Evolutionary conservation across 2,113 vertebrate species (phyloP).

Genomic region (Hypomesus transpacificus): DNA sequence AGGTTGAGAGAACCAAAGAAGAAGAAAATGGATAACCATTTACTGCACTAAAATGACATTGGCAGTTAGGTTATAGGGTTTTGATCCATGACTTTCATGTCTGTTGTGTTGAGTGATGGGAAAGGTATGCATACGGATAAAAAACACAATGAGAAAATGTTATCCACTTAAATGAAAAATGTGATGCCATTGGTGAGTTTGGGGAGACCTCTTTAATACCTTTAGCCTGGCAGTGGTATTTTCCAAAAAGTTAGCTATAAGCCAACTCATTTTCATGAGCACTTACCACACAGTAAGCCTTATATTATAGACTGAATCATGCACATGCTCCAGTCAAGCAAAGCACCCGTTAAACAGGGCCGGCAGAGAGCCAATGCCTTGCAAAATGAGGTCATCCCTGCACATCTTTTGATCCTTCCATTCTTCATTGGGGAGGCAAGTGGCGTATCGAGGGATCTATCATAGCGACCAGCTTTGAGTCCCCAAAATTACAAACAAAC

Average conservation of each 20-base stretch:
- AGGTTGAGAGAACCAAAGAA: no score
- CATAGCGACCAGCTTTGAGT: slow-evolving; percentile 65
- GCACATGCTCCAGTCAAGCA: background rate
- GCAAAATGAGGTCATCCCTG: slow-evolving; percentile 59
- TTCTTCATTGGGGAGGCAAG: slow-evolving; percentile 55
- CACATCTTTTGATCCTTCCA: slow-evolving; percentile 56
- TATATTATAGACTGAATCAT: background rate
- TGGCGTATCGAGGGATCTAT: slow-evolving; percentile 61
- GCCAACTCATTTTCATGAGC: background rate
- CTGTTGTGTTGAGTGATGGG: no score
- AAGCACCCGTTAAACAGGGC: slow-evolving; percentile 23
- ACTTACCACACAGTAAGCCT: background rate
- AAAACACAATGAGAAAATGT: background rate
- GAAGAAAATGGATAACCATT: no score
- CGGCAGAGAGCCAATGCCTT: slow-evolving; percentile 22
- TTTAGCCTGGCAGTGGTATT: background rate
- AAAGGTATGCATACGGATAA: no score
- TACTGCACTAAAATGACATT: no score
- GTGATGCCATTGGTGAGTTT: background rate
- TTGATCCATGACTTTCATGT: no score
- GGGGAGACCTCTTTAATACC: background rate
- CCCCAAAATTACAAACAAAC: slow-evolving; percentile 77
- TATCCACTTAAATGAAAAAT: background rate
- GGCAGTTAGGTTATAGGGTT: no score
- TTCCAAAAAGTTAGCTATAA: background rate